Conservation (phyloP, 2,113 vertebrate genomes). For the Procavia capensis region DNA sequence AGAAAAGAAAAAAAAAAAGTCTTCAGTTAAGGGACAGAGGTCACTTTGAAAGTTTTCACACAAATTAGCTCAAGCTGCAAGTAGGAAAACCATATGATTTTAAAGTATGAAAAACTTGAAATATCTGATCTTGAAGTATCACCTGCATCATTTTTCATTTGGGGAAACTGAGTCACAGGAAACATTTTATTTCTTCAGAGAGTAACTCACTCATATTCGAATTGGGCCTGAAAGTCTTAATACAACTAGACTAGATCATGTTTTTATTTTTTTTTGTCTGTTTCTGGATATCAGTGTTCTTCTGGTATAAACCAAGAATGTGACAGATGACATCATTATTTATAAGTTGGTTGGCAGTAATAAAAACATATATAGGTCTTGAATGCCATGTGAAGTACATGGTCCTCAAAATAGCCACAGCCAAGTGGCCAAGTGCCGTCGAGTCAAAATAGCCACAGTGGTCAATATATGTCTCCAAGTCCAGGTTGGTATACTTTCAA, state of each 20-base stretch:
- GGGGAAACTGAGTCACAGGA: neutral
- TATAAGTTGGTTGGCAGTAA: slow-evolving; percentile 52
- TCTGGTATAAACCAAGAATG: neutral
- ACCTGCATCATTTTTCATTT: neutral
- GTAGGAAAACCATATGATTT: slow-evolving; percentile 19
- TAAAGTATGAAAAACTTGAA: neutral
- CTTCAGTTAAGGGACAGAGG: neutral
- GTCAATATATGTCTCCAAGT: slow-evolving; percentile 57
- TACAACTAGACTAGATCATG: neutral
- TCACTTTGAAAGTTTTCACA: neutral
- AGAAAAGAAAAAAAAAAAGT: neutral
- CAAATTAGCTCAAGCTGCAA: neutral
- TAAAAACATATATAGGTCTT: slow-evolving; percentile 69
- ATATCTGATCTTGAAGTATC: neutral
- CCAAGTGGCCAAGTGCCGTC: too few relatives aligned
- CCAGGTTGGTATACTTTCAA: slow-evolving; percentile 48
- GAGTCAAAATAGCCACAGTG: slow-evolving; percentile 65
- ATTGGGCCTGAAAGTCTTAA: neutral
- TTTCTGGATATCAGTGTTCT: neutral
- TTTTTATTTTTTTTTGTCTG: neutral
- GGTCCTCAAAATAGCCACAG: slow-evolving; percentile 58
- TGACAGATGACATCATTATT: slow-evolving; percentile 59
- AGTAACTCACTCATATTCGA: neutral
- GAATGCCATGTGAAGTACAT: slow-evolving; percentile 45
- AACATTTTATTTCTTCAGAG: neutral